phyloP scores from a whole-genome alignment of 2,888 invertebrate species.

The Tetropium fuscum region DNA sequence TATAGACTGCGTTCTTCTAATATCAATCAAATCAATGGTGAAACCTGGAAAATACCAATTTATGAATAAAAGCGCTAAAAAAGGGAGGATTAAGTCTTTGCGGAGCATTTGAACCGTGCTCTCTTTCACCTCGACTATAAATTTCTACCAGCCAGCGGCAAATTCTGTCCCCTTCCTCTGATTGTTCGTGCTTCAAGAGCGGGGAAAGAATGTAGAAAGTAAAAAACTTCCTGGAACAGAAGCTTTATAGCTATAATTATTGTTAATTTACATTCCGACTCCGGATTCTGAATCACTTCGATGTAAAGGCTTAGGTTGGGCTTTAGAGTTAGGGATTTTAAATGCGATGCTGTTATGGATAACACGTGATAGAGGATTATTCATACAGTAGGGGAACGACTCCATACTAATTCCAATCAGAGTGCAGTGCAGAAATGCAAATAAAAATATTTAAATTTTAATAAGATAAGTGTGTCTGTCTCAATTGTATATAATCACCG shows the following conservation, averaged over 20 bases:
- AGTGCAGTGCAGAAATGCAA: no score
- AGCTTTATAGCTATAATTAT: constrained; percentile 41
- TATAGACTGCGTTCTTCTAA: background rate
- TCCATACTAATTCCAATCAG: no score
- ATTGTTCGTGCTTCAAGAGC: background rate
- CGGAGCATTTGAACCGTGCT: constrained; percentile 7
- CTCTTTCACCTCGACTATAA: constrained; percentile 9
- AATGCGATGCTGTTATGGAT: background rate
- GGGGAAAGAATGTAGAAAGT: constrained; percentile 17
- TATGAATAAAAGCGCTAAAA: background rate
- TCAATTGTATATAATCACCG: no score
- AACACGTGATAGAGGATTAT: no score
- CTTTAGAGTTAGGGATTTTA: background rate
- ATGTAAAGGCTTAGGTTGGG: no score
- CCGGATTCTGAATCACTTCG: background rate
- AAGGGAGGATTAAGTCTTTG: constrained; percentile 12
- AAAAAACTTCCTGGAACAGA: constrained; percentile 28
- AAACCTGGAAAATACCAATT: constrained; percentile 2
- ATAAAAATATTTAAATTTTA: no score
- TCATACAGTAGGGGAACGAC: no score
- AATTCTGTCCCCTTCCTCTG: constrained; percentile 5
- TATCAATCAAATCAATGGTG: no score
- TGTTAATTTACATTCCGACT: constrained; percentile 37
- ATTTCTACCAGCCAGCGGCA: constrained; percentile 9
- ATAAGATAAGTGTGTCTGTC: no score